Evolutionary conservation across 2,888 invertebrate species (phyloP), one percentile per base, ranked within the genome.

Genomic region (Prenolepis imparis): DNA sequence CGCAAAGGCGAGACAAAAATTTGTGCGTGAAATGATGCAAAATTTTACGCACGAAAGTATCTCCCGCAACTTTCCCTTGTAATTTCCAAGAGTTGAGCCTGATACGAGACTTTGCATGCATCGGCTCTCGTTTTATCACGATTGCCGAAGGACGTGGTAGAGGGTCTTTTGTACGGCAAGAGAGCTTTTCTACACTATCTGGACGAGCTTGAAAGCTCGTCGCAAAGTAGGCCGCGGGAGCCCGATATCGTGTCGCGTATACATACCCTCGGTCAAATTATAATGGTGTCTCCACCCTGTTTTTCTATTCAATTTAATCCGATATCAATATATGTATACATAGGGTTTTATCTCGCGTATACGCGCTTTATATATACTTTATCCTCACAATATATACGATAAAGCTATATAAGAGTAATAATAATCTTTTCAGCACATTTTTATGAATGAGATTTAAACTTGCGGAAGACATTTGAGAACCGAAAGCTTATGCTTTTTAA

Each of bases 221-320:
- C 36, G 63, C 63, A n/a, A 63, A 63, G 36, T 63, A 63, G n/a
- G 63, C n/a, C 63, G 63, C 36, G 63, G 36, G 18, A 36, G 9
- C 1, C 4, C 63, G 63, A 63, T 63, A 63, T 63, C 32, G 36
- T 9, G 63, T 63, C 18, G 36, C 36, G 11, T 8, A 32, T 9
- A 9, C 32, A 18, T 48, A 48, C 18, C 52, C 8, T 63, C 18
- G 59, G 15, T 28, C n/a, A 63, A 63, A 63, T 63, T 52, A 52
- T 52, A 52, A 52, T 52, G n/a, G n/a, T 11, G n/a, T 36, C 36
- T 36, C 11, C 32, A n/a, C 11, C 36, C n/a, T 18, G 4, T 36
- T 11, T 4, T 63, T 32, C 63, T n/a, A 63, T 63, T 63, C 61
- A n/a, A 63, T 36, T 9, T 32, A 1, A 36, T 36, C n/a, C 9